Percentiles rank a stretch among this genome's conserved stretches.
Evolutionary conservation across 2,797 vertebrate genomes (phyloP).

Genomic region (Sorex maritimensis): DNA sequence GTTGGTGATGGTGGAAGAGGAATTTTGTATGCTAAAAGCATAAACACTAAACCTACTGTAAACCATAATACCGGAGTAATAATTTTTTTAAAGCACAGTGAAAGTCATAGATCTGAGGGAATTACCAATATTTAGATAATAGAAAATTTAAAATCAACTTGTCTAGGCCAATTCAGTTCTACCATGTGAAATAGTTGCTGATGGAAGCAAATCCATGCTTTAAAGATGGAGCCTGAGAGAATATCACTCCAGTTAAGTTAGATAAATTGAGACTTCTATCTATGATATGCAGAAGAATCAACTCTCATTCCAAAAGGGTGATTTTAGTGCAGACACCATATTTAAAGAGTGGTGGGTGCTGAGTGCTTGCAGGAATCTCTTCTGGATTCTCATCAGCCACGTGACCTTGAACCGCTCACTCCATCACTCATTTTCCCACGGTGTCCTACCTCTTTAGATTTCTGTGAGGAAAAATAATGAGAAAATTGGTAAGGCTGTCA

Average conservation of each 20-base stretch:
- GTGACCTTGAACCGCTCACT: background rate
- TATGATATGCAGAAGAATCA: background rate
- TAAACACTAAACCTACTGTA: no score
- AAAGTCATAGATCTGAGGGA: background rate
- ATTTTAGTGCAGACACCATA: background rate
- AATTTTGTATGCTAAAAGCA: no score
- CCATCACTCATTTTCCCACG: background rate
- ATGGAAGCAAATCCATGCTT: conserved; percentile 48
- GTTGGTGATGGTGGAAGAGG: no score
- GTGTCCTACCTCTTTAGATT: background rate
- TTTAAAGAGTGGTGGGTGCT: conserved; percentile 11
- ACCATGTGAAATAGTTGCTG: conserved; percentile 62
- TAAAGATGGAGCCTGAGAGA: conserved; percentile 24
- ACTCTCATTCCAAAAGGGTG: conserved; percentile 45
- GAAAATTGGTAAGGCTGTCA: background rate
- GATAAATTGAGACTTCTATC: conserved; percentile 5
- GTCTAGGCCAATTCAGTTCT: conserved; percentile 40
- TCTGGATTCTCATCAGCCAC: background rate
- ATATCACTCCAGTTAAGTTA: conserved; percentile 51
- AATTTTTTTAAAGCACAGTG: conserved; percentile 37
- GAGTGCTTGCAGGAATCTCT: background rate
- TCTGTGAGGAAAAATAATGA: conserved; percentile 32
- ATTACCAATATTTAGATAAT: conserved; percentile 28
- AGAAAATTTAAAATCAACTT: conserved; percentile 60
- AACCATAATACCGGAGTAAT: no score